phyloP scores from a whole-genome alignment of 2,113 vertebrate species.

The Myotis lucifugus region DNA sequence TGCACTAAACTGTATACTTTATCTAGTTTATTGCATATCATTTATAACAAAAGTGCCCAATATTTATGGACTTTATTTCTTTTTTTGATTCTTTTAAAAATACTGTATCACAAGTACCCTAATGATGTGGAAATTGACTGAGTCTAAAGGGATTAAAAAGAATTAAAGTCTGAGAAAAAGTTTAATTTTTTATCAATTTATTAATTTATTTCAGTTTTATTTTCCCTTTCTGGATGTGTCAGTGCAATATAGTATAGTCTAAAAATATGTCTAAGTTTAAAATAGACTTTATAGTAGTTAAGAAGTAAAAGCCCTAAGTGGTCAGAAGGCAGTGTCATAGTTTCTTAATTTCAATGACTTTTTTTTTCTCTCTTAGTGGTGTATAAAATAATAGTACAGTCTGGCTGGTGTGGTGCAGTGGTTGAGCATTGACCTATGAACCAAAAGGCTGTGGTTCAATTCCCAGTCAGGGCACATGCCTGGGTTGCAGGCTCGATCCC shows the following conservation, averaged over 20 bases:
- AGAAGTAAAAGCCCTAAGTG: neutral
- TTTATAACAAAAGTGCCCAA: neutral
- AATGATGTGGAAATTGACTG: neutral
- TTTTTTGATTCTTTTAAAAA: slow-evolving; percentile 16
- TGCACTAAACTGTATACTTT: neutral
- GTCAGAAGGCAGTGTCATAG: neutral
- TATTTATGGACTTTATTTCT: neutral
- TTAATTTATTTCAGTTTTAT: slow-evolving; percentile 6
- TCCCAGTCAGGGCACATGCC: too few species aligned
- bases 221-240: neutral
- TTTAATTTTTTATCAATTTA: neutral
- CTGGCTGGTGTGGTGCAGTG: too few species aligned
- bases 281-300: neutral
- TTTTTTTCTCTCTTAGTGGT: neutral
- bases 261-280: neutral
- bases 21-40: neutral
- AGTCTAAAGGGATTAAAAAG: neutral
- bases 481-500: too few species aligned
- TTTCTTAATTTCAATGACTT: neutral
- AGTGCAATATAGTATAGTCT: neutral
- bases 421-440: too few species aligned
- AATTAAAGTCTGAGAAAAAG: neutral
- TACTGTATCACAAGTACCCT: neutral
- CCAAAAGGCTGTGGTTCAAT: too few species aligned
- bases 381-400: neutral